Evolutionary conservation across 1,140 invertebrate genomes (phyloP), one percentile per base, ranked within the genome.

Genomic region (Diabrotica virgifera): DNA sequence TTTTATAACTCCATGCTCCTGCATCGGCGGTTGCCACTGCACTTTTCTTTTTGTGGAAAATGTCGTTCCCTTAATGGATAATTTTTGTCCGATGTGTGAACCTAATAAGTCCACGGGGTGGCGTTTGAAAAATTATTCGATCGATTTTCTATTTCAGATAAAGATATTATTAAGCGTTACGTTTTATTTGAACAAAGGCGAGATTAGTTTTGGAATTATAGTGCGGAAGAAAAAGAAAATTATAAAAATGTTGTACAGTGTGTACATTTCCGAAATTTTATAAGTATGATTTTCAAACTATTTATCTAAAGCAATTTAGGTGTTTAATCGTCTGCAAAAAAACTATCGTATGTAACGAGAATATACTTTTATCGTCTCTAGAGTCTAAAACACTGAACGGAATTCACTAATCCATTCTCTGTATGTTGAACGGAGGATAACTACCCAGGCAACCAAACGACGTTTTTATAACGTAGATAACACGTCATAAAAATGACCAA

Each of bases 61-160:
- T 10, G 24, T 36, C 36, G 36, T 57, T 57, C 37, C 53, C 36
- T 35, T 55, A 55, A 55, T 55, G 53, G 53, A 55, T 55, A 55
- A 55, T 55, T 55, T 24, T 35, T 11, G 53, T 55, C 36, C 53
- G 13, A 55, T 24, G 10, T 11, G 53, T 11, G 46, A 9, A 10
- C 53, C 53, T 5, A 10, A 24, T 14, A 55, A 24, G 36, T 24
- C 36, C 14, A 55, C 53, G 36, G 13, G 53, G 8, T 10, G 53
- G 53, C 13, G 5, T 55, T 13, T 55, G 53, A 6, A 55, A 14
- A 11, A 14, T 52, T 8, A 52, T 24, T 24, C 24, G 51, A 52
- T 52, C 14, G 51, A 52, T 12, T 14, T 24, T 24, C 24, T 24
- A 24, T 24, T 24, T 24, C 24, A 24, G 24, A 24, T 24, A 24